phyloP scores from a whole-genome alignment of 2,888 invertebrate genomes.

The Toxonevra muliebris region DNA sequence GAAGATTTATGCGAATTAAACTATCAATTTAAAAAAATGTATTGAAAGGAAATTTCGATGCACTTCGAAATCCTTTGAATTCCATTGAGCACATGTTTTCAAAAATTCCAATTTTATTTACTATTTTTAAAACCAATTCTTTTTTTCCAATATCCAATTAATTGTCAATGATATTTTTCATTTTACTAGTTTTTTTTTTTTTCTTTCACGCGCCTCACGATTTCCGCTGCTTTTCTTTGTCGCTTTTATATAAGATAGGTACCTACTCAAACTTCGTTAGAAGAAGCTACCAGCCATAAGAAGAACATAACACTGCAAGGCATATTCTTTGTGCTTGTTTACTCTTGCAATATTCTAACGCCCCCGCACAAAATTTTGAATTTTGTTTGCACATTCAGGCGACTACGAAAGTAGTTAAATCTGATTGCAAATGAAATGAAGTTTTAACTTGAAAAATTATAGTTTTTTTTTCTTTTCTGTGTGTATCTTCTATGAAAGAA shows the following conservation, averaged over 20 bases:
- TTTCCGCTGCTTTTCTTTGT: background rate
- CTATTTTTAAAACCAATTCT: too few relatives aligned
- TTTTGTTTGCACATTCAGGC: slow-evolving; percentile 15
- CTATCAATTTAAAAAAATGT: too few relatives aligned
- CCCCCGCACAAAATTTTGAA: slow-evolving; percentile 14
- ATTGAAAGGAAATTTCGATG: too few relatives aligned
- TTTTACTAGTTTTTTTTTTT: slow-evolving; percentile 5
- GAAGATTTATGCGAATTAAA: too few relatives aligned
- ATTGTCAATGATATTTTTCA: slow-evolving; percentile 26
- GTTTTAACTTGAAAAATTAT: slow-evolving; percentile 19
- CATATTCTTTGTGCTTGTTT: too few relatives aligned
- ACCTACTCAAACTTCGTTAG: background rate
- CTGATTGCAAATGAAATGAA: slow-evolving; percentile 19
- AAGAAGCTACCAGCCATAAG: too few relatives aligned
- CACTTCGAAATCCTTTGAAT: too few relatives aligned
- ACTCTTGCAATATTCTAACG: background rate
- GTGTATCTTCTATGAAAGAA: too few relatives aligned
- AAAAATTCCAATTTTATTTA: too few relatives aligned
- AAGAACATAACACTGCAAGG: too few relatives aligned
- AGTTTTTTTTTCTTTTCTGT: slow-evolving; percentile 2
- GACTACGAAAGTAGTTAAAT: slow-evolving; percentile 11
- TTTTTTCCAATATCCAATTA: slow-evolving; percentile 14
- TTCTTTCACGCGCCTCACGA: slow-evolving; percentile 5
- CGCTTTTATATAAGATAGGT: slow-evolving; percentile 4
- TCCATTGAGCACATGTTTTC: too few relatives aligned